A percentile compares a stretch with the other conserved stretches of the same genome.
Evolutionary conservation across 2,797 vertebrate genomes (phyloP).

Genomic region (Yasuhikotakia modesta): DNA sequence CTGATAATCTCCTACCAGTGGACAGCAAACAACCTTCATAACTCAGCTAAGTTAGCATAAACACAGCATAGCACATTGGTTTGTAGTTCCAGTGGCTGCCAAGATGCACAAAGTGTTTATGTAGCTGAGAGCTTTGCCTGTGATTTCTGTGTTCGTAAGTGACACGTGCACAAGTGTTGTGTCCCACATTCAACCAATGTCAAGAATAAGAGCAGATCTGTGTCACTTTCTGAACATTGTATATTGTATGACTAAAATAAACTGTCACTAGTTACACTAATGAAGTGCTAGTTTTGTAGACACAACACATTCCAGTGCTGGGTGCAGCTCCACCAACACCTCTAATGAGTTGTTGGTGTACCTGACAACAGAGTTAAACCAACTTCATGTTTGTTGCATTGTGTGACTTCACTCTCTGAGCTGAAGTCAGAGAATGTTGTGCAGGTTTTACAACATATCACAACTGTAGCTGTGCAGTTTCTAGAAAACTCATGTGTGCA

Average conservation of each 20-base stretch:
- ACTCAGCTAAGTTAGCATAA: neutral
- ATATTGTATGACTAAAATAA: slow-evolving; percentile 55
- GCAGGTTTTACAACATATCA: too few relatives aligned
- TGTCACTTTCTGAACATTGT: slow-evolving; percentile 62
- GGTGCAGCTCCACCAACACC: slow-evolving; percentile 64
- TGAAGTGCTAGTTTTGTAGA: slow-evolving; percentile 50
- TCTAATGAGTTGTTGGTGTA: too few relatives aligned
- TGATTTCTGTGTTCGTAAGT: too few relatives aligned
- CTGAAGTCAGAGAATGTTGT: too few relatives aligned
- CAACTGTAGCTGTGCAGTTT: too few relatives aligned
- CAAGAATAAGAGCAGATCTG: slow-evolving; percentile 61
- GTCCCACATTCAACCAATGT: slow-evolving; percentile 57
- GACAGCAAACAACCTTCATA: neutral
- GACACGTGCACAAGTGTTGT: slow-evolving; percentile 42
- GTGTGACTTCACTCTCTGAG: too few relatives aligned
- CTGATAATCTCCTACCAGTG: slow-evolving; percentile 20
- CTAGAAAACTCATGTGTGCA: neutral
- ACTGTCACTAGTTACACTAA: slow-evolving; percentile 71
- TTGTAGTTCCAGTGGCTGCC: neutral
- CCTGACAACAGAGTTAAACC: slow-evolving; percentile 61
- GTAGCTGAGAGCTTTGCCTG: too few relatives aligned
- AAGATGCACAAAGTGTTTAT: neutral
- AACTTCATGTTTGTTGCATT: slow-evolving; percentile 16
- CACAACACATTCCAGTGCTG: slow-evolving; percentile 58
- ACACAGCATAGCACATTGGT: too few relatives aligned